Base-by-base conservation (phyloP, 2,888 invertebrate species). In the Napeogenes inachia region DNA sequence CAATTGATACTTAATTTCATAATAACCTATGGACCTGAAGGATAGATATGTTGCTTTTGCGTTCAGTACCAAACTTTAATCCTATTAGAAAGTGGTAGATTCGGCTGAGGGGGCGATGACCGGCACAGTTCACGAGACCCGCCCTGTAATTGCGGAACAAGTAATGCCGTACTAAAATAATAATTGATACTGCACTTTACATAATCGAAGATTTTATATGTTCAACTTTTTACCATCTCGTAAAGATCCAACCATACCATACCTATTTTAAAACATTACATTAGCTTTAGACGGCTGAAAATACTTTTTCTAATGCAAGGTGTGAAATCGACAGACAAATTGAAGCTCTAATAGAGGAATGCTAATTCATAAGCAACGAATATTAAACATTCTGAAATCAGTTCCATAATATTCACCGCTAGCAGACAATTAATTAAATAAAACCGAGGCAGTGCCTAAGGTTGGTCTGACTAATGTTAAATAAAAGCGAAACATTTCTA, bases 21-120 rank as follows among this genome's bases (percentile, higher is more conserved):
- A 62, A 62, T 76, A 78, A 76, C 78, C 76, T 77, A 75, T 66
- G 69, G 70, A 69, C 75, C 79, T 79, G 79, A 50, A 12, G n/a
- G 50, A 50, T 30, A 30, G 50, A 50, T 50, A 30, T 79, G 77
- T 73, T 79, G 76, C 73, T 74, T 71, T 73, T 68, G 75, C 74
- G 76, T 75, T 57, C 71, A 66, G 75, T 74, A 78, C 75, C 76
- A 73, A 80, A 79, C 73, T 83, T 78, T 80, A 83, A 81, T 84
- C 78, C 80, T 78, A 82, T 86, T 89, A 89, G 89, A 89, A 90
- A 89, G 89, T 87, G 73, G 74, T 79, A 80, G 82, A 83, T 87
- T 88, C 79, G 83, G 79, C 77, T 71, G 68, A 68, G 75, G 72
- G 85, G 80, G 76, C 86, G 77, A 75, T 77, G 87, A 83, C 86